Evolutionary conservation across 2,888 invertebrate species (phyloP).

Genomic region (Erebia palarica): DNA sequence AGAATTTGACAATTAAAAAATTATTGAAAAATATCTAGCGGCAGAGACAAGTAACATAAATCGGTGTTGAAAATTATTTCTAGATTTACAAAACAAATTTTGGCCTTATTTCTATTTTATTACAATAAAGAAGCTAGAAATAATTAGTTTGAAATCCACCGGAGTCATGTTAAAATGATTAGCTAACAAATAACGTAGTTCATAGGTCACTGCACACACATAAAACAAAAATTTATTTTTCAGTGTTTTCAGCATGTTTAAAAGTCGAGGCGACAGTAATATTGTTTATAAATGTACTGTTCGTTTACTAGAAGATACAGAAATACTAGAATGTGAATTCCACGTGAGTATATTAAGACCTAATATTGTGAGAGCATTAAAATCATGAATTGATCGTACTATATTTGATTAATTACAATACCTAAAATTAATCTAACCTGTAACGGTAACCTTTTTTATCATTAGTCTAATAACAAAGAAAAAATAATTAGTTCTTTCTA

Average conservation of each 20-base stretch:
- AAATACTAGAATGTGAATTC: slow-evolving; percentile 96
- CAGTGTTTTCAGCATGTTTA: slow-evolving; percentile 71
- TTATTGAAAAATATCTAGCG: not conserved
- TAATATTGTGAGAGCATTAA: not conserved
- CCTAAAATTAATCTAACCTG: too few relatives aligned
- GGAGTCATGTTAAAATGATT: slow-evolving; percentile 19
- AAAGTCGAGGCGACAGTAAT: slow-evolving; percentile 90
- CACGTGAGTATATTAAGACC: slow-evolving; percentile 75
- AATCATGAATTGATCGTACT: not conserved
- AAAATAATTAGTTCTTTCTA: not conserved
- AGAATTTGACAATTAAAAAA: not conserved
- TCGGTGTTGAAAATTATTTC: not conserved
- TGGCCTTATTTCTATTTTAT: not conserved
- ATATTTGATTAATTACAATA: not conserved
- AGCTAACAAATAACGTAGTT: slow-evolving; percentile 26
- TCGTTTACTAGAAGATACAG: slow-evolving; percentile 93
- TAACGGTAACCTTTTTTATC: too few relatives aligned
- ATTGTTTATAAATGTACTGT: slow-evolving; percentile 94
- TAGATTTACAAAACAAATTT: not conserved
- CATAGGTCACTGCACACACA: not conserved
- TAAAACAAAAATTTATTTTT: not conserved
- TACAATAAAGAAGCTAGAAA: not conserved
- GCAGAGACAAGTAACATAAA: too few relatives aligned
- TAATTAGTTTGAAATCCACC: not conserved
- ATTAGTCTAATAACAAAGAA: not conserved